A percentile compares a stretch with the other conserved stretches of the same genome.
Evolutionary conservation across 2,797 vertebrate species (phyloP).

Genomic region (Etheostoma perlongum): DNA sequence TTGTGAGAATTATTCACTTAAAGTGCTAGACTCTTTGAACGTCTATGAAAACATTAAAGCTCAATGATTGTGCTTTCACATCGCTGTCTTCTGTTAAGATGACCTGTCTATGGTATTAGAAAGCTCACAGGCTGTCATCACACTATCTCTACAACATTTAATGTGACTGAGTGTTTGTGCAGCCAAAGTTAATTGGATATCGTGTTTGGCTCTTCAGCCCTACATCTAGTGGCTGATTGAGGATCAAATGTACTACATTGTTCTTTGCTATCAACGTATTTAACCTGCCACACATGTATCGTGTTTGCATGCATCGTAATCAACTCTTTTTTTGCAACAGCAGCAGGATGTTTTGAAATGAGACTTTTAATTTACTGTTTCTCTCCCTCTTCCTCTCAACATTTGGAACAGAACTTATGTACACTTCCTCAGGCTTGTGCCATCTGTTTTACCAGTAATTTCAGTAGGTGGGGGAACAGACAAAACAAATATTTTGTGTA

Average conservation of each 20-base stretch:
- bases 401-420: slow-evolving; percentile 61
- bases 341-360: slow-evolving; percentile 56
- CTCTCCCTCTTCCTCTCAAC: slow-evolving; percentile 36
- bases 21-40: background rate
- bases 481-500: slow-evolving; percentile 59
- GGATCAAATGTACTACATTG: slow-evolving; percentile 38
- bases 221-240: slow-evolving; percentile 23
- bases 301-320: slow-evolving; percentile 25
- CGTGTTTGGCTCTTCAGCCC: slow-evolving; percentile 32
- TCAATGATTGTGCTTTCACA: slow-evolving; percentile 19
- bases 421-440: slow-evolving; percentile 68
- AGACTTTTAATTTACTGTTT: slow-evolving; percentile 66
- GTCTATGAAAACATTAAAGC: slow-evolving; percentile 11
- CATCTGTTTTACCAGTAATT: slow-evolving; percentile 76
- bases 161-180: slow-evolving; percentile 15
- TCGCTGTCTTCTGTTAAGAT: slow-evolving; percentile 3
- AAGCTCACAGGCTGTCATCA: slow-evolving; percentile 24
- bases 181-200: slow-evolving; percentile 43
- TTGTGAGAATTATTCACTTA: slow-evolving; percentile 11
- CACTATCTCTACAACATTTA: slow-evolving; percentile 30
- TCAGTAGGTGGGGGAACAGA: slow-evolving; percentile 65
- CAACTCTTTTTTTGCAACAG: background rate
- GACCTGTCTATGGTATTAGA: slow-evolving; percentile 18
- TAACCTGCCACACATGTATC: slow-evolving; percentile 38
- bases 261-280: slow-evolving; percentile 35